phyloP scores from a whole-genome alignment of 2,797 vertebrate species.

The Enteromius trimaculatus region DNA sequence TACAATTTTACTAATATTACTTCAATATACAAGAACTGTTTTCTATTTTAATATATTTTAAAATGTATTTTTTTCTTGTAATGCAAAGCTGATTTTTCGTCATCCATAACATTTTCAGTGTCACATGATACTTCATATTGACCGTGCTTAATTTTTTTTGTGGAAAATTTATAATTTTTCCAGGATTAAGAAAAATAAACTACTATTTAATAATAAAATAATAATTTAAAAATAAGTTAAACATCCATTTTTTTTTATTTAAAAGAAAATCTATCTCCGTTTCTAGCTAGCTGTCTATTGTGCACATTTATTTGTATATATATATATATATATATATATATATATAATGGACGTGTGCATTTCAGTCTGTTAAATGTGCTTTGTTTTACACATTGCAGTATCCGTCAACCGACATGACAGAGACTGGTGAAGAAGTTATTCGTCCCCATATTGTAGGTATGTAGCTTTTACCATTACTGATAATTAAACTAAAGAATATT shows the following conservation, averaged over 20 bases:
- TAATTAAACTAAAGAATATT: neutral
- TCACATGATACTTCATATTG: neutral
- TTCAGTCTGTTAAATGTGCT: constrained; percentile 11
- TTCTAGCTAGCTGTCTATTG: too few relatives aligned
- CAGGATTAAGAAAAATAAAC: too few relatives aligned
- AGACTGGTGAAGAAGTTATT: constrained; percentile 66
- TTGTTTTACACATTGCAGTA: constrained; percentile 67
- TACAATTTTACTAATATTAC: neutral
- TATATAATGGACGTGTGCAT: too few relatives aligned
- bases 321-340: too few relatives aligned
- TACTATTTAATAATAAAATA: too few relatives aligned
- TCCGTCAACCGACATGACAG: constrained; percentile 71
- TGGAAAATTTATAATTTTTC: too few relatives aligned
- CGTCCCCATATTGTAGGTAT: constrained; percentile 76
- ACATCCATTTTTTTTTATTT: too few relatives aligned
- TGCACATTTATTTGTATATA: too few relatives aligned
- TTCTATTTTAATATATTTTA: neutral
- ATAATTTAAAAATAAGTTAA: too few relatives aligned
- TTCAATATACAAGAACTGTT: neutral
- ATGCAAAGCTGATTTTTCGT: neutral
- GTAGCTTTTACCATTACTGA: constrained; percentile 14
- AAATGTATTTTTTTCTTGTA: neutral
- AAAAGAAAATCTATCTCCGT: too few relatives aligned
- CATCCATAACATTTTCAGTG: neutral
- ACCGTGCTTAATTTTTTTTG: too few relatives aligned